Base-by-base conservation (phyloP, 1,140 invertebrate genomes). In the Listronotus bonariensis region DNA sequence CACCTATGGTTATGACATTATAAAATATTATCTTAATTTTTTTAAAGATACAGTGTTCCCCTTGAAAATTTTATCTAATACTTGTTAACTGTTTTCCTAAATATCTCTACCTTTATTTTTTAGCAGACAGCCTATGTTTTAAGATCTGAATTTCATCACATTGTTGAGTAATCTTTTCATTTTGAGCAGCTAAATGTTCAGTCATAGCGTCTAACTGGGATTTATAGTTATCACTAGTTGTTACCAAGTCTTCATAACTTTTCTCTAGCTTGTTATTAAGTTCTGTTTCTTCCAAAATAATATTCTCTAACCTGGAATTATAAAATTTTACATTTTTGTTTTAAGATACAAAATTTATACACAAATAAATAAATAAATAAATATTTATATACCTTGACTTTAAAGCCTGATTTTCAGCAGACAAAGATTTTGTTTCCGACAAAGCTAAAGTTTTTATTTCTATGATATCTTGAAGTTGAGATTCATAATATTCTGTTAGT, bases 121-220 rank as follows among this genome's bases (percentile, higher is more conserved):
- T 76, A 6, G 26, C 18, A 8, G 60, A 53, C 42, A 75, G 65
- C 60, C 59, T 76, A 66, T 76, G 75, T 60, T 72, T 71, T 57
- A 79, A 55, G 43, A 72, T 53, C 66, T 88, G 83, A 70, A 90
- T 88, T 75, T 91, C 86, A 79, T 94, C 91, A 69, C 89, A 88
- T 77, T 93, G 90, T 54, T 81, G 77, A 36, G 92, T 85, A 20
- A 96, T 83, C 80, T 93, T 93, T 69, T 96, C 93, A 79, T 95
- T 96, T 81, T 96, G 89, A 62, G 89, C 89, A 15, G 93, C 94
- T 68, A 96, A 84, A 83, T 96, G 93, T 78, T 96, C 94, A 58
- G 92, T 94, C 83, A 97, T 89, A 41, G 92, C 91, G 68, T 88
- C 91, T 45, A 97, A 84, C 78, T 97, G 94, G 54, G 88, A 83